Conservation (phyloP, 1,140 invertebrate species). For the Reticulitermes speratus region DNA sequence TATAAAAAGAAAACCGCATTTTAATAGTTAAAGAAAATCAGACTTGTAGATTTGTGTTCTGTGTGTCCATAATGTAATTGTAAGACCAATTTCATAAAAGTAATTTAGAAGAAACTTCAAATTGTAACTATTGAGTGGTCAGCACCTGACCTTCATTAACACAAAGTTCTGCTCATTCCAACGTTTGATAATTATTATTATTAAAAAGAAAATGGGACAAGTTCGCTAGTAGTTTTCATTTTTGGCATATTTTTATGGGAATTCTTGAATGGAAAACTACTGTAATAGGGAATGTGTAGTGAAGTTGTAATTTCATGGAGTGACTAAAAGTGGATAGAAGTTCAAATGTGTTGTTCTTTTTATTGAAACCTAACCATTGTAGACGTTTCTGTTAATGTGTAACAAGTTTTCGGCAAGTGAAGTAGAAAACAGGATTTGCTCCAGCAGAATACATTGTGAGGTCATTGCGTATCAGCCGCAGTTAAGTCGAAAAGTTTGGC, state of each 20-base stretch:
- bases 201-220: conserved; percentile 20
- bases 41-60: conserved; percentile 31
- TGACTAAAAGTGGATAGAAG: conserved; percentile 32
- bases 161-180: conserved; percentile 34
- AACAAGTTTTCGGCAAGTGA: not conserved
- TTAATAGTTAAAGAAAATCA: conserved; percentile 23
- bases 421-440: not conserved
- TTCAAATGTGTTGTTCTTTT: conserved; percentile 41
- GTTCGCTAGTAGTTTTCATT: conserved; percentile 24
- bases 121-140: conserved; percentile 26
- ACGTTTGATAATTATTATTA: conserved; percentile 30
- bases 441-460: not conserved
- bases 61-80: conserved; percentile 31
- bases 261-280: conserved; percentile 18
- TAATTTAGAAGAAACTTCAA: conserved; percentile 21
- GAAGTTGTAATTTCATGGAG: conserved; percentile 31
- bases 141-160: not conserved
- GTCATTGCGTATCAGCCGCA: not conserved
- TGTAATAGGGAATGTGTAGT: conserved; percentile 32
- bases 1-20: conserved; percentile 11
- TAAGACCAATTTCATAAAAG: conserved; percentile 29
- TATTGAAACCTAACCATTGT: conserved; percentile 38
- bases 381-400: not conserved
- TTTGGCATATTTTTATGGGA: conserved; percentile 32
- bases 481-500: not conserved